Conservation (phyloP, 1,140 invertebrate genomes). For the Conus ventricosus region DNA sequence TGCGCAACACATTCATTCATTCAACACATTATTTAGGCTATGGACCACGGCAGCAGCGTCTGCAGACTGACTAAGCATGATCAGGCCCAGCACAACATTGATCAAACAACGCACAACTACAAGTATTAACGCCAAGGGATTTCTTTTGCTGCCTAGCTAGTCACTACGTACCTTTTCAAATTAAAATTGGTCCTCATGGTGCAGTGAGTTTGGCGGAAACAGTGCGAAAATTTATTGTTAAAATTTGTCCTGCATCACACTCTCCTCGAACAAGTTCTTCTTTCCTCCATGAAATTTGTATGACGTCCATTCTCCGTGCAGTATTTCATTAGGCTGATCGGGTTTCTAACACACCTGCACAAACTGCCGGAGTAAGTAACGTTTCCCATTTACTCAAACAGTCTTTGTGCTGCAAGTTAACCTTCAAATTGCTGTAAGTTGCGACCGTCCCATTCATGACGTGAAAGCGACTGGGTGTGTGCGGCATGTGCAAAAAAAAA, state of each 20-base stretch:
- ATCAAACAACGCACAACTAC: neutral
- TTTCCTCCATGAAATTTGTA: slow-evolving; percentile 4
- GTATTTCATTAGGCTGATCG: neutral
- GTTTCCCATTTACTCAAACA: neutral
- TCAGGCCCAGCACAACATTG: no score
- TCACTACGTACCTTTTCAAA: neutral
- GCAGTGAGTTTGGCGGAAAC: neutral
- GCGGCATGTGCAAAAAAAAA: no score
- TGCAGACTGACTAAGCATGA: no score
- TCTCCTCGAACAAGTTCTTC: neutral
- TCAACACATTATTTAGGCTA: no score
- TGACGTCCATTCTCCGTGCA: neutral
- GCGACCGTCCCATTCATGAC: no score
- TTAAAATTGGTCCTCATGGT: neutral
- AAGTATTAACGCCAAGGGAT: neutral
- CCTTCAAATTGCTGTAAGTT: no score
- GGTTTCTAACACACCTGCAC: neutral
- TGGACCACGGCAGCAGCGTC: no score
- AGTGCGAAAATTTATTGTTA: neutral
- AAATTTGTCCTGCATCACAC: neutral
- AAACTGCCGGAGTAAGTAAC: neutral
- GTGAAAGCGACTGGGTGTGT: no score
- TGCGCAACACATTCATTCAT: no score
- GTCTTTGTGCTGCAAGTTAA: no score
- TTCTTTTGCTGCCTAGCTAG: neutral